Evolutionary conservation across 92 coral and sea anemone species (phyloP).

Genomic region (Bergia sp.): DNA sequence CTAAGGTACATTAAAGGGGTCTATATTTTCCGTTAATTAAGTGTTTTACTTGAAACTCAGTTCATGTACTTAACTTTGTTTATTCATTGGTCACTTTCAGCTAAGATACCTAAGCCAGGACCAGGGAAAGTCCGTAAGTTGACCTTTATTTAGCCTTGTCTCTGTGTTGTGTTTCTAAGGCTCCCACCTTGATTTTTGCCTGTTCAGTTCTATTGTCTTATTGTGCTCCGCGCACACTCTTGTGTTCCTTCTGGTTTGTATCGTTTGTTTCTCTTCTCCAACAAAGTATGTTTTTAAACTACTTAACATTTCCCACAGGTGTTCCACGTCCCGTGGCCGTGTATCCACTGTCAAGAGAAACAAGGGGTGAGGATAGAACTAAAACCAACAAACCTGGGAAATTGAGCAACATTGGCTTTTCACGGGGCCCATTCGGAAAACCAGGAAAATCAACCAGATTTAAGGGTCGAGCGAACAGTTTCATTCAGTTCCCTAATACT

Average conservation of each 20-base stretch:
- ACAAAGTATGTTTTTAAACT: neutral
- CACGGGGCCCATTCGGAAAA: constrained; percentile 69
- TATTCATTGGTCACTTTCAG: neutral
- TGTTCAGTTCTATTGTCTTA: too few species aligned
- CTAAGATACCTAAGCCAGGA: constrained; percentile 2
- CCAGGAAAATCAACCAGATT: constrained; percentile 79
- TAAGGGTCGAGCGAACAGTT: constrained; percentile 80
- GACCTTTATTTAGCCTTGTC: neutral
- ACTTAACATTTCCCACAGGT: neutral
- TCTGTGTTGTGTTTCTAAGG: neutral
- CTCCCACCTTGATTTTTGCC: too few species aligned
- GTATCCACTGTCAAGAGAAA: constrained; percentile 23
- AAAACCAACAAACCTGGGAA: constrained; percentile 69
- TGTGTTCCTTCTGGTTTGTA: neutral
- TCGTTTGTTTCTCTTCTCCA: neutral
- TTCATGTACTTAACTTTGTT: too few species aligned
- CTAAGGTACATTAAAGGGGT: too few species aligned
- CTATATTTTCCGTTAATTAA: too few species aligned
- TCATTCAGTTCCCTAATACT: constrained; percentile 72
- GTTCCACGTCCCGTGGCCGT: constrained; percentile 28
- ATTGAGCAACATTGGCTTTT: constrained; percentile 75
- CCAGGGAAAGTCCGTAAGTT: constrained; percentile 27
- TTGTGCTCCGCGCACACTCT: neutral
- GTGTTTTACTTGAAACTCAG: neutral
- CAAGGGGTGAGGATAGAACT: constrained; percentile 24